A percentile compares a stretch with the other conserved stretches of the same genome.
Conservation (phyloP, 2,797 vertebrate genomes). For the Brachyalestes nurse region DNA sequence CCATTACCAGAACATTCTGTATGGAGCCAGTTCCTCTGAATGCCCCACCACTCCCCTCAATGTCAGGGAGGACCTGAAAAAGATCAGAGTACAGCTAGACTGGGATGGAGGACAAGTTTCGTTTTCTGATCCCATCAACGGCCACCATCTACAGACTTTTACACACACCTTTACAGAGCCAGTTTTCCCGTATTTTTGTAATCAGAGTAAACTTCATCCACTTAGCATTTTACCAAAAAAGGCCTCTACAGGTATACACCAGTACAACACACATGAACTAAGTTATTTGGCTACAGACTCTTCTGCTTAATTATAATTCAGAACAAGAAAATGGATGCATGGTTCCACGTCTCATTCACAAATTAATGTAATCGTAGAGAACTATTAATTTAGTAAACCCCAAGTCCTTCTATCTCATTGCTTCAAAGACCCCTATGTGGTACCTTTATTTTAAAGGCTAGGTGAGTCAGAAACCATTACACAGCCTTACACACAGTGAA, state of each 20-base stretch:
- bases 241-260: not conserved
- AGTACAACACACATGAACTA: not conserved
- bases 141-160: slow-evolving; percentile 30
- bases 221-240: slow-evolving; percentile 27
- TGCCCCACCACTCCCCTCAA: slow-evolving; percentile 9
- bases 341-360: not conserved
- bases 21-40: slow-evolving; percentile 20
- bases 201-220: slow-evolving; percentile 8
- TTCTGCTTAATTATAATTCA: not conserved
- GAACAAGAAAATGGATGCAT: not conserved
- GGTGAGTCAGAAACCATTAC: too few relatives aligned
- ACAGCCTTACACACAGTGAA: too few relatives aligned
- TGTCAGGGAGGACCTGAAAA: not conserved
- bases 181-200: slow-evolving; percentile 38
- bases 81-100: slow-evolving; percentile 44
- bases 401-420: too few relatives aligned
- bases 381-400: too few relatives aligned
- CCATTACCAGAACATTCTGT: not conserved
- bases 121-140: slow-evolving; percentile 20
- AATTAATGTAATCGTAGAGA: too few relatives aligned
- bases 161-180: slow-evolving; percentile 28
- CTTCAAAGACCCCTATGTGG: too few relatives aligned
- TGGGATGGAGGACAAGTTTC: slow-evolving; percentile 4
- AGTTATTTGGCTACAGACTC: not conserved
- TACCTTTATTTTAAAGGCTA: too few relatives aligned